Evolutionary conservation across 92 coral and sea anemone species (phyloP).

Genomic region (Siderastrea radians): DNA sequence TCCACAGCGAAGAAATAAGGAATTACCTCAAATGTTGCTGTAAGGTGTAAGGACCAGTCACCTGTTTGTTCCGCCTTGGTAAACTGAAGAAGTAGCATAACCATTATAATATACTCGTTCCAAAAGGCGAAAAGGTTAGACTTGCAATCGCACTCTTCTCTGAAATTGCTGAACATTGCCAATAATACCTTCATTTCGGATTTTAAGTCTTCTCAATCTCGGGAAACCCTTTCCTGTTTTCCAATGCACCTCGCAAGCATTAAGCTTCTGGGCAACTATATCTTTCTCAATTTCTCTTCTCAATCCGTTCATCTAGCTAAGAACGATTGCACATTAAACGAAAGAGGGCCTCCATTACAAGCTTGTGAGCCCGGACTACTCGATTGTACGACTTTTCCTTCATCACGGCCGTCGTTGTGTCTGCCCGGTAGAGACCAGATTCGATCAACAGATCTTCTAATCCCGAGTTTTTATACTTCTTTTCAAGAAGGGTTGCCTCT

Average conservation of each 20-base stretch:
- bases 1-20: neutral
- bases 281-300: too few relatives aligned
- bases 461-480: too few relatives aligned
- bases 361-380: too few relatives aligned
- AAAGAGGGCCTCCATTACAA: too few relatives aligned
- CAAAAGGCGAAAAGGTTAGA: too few relatives aligned
- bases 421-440: neutral
- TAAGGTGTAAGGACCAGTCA: neutral
- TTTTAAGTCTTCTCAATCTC: neutral
- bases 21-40: neutral
- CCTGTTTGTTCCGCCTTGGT: neutral
- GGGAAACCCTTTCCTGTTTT: neutral
- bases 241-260: too few relatives aligned
- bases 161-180: neutral
- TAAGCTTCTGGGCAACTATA: too few relatives aligned
- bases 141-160: neutral
- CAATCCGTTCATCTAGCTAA: too few relatives aligned
- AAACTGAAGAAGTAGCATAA: neutral
- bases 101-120: neutral
- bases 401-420: neutral
- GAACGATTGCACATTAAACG: too few relatives aligned
- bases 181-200: neutral
- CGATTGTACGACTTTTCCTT: neutral
- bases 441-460: too few relatives aligned
- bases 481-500: too few relatives aligned